Evolutionary conservation across 2,113 vertebrate genomes (phyloP).

Genomic region (Burhinus bistriatus): DNA sequence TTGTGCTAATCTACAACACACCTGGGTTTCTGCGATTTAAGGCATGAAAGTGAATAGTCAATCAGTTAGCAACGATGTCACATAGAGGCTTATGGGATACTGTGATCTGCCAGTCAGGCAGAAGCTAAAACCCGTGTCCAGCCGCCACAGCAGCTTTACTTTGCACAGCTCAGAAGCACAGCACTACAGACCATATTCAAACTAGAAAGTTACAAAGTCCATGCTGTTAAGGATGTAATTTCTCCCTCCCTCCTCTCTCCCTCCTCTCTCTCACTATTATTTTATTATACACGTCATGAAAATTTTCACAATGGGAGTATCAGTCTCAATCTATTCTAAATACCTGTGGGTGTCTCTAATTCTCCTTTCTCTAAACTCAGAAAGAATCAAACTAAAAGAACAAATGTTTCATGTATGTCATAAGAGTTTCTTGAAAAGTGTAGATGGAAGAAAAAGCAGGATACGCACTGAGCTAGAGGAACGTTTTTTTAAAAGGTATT

Average conservation of each 20-base stretch:
- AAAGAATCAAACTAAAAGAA: slow-evolving; percentile 48
- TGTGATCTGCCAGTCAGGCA: slow-evolving; percentile 57
- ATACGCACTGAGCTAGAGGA: not conserved
- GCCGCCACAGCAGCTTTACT: not conserved
- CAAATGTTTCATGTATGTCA: slow-evolving; percentile 26
- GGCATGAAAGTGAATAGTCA: slow-evolving; percentile 55
- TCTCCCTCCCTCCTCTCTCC: not conserved
- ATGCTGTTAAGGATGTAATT: not conserved
- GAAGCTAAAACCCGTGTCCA: slow-evolving; percentile 23
- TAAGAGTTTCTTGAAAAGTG: slow-evolving; percentile 22
- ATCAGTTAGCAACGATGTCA: slow-evolving; percentile 52
- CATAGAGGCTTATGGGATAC: slow-evolving; percentile 39
- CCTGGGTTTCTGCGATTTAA: slow-evolving; percentile 76
- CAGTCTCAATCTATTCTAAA: slow-evolving; percentile 25
- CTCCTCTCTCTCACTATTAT: not conserved
- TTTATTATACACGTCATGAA: not conserved
- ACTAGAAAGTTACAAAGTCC: not conserved
- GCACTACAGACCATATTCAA: not conserved
- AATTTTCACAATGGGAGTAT: slow-evolving; percentile 45
- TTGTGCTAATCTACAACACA: slow-evolving; percentile 77
- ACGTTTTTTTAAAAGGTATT: not conserved
- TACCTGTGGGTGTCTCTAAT: slow-evolving; percentile 43
- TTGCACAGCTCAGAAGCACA: not conserved
- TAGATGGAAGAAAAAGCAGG: not conserved
- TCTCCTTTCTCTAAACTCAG: slow-evolving; percentile 30